A percentile compares a stretch with the other conserved stretches of the same genome.
Evolutionary conservation across 2,888 invertebrate genomes (phyloP).

Genomic region (Nasonovia ribisnigri): DNA sequence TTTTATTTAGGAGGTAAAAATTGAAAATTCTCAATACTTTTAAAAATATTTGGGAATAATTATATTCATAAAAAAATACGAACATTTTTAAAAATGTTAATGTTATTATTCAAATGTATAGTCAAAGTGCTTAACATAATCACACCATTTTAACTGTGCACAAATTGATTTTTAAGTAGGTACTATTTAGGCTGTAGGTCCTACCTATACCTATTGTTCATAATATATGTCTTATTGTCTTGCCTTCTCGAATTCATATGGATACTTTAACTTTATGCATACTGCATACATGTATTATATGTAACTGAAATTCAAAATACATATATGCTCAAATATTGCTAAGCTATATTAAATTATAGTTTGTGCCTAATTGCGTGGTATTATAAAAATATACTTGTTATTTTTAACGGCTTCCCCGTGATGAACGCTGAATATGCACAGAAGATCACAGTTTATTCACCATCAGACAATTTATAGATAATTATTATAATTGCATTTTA

Average conservation of each 20-base stretch:
- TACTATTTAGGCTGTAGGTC: neutral
- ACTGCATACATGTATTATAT: too few relatives aligned
- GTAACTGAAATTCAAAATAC: neutral
- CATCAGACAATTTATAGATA: neutral
- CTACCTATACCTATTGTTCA: neutral
- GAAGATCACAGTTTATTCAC: neutral
- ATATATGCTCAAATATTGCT: neutral
- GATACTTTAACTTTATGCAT: neutral
- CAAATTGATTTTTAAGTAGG: neutral
- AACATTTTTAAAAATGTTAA: too few relatives aligned
- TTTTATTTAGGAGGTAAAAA: too few relatives aligned
- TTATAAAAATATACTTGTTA: conserved; percentile 2
- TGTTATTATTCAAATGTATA: neutral
- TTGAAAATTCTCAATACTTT: too few relatives aligned
- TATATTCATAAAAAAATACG: too few relatives aligned
- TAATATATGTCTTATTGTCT: neutral
- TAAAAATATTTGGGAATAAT: too few relatives aligned
- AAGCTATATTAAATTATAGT: too few relatives aligned
- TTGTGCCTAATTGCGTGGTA: neutral
- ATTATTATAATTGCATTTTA: neutral
- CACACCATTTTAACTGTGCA: neutral
- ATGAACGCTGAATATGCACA: neutral
- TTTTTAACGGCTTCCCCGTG: neutral
- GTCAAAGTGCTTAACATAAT: neutral
- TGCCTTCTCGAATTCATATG: neutral